Evolutionary conservation across 2,113 vertebrate species (phyloP), one percentile per base, ranked within the genome.

Genomic region (Grus americana): DNA sequence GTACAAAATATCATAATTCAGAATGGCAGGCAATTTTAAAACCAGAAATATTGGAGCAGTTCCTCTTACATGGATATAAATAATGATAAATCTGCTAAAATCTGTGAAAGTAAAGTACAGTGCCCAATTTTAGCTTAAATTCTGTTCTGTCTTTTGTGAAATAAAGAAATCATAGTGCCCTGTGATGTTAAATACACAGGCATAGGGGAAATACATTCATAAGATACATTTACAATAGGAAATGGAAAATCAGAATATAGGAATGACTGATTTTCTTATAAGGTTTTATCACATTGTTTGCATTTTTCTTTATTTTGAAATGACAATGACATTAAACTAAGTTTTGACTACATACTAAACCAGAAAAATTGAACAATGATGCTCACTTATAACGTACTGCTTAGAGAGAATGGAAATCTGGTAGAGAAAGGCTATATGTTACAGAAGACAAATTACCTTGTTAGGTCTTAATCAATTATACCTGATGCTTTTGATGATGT

Each of bases 131-230:
- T 57, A 81, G 36, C 40, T 67, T 46, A 52, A 80, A 63, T 63
- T 86, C 32, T 59, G 5, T 85, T 88, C 52, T 82, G 66, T 12
- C 47, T 63, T 87, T 32, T 52, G 49, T 63, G 47, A 75, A 66
- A 66, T 46, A 38, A 71, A 54, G 34, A 49, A 55, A 36, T 59
- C 26, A 42, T 52, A 86, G 54, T 75, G 44, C 15, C 13, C 21
- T 70, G 14, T 67, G 47, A 52, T 65, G 42, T 62, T 34, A 82
- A 54, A 44, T 40, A 55, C n/a, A 81, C 6, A 79, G 12, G 4
- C 9, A 54, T 7, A 29, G 34, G 18, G 15, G 34, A 76, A 70
- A 62, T 42, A 74, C 0, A 0, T 61, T 79, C 11, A 12, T 26
- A 73, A 80, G 3, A 62, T 61, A 34, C 44, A 47, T 50, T 67